These are phyloP conservation scores for Ectropis crepuscularia DNA, from an alignment of 2,888 invertebrate species.

Conservation along the genomic window DNA sequence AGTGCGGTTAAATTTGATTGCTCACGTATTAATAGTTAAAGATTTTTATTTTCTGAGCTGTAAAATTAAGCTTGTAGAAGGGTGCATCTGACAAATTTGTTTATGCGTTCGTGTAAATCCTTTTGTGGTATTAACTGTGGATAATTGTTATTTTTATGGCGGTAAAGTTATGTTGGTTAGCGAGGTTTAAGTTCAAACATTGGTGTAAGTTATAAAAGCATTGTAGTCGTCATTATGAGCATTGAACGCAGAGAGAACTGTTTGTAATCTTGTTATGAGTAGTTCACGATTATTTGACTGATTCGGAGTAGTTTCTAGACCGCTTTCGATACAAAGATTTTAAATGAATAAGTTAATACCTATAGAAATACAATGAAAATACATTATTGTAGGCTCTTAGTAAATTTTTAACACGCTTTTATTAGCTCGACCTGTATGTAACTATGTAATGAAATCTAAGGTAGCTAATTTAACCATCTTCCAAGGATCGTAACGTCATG, in stretches of 20 bases:
- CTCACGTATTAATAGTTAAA: neutral
- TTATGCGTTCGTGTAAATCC: neutral
- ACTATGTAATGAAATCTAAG: too few species aligned
- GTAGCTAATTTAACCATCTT: too few species aligned
- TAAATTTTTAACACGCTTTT: too few species aligned
- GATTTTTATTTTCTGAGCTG: neutral
- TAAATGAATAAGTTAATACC: too few species aligned
- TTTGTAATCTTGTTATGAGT: slow-evolving; percentile 19
- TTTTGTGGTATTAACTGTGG: neutral
- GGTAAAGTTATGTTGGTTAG: slow-evolving; percentile 17
- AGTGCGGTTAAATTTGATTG: slow-evolving; percentile 8
- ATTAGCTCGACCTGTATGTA: too few species aligned
- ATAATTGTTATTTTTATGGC: neutral
- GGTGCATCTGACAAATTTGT: slow-evolving; percentile 6
- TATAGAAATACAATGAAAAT: too few species aligned
- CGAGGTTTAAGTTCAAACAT: slow-evolving; percentile 18
- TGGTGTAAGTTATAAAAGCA: slow-evolving; percentile 23
- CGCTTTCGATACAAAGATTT: too few species aligned
- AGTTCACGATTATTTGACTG: slow-evolving; percentile 23
- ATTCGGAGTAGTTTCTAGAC: slow-evolving; percentile 12
- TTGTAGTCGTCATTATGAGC: slow-evolving; percentile 28
- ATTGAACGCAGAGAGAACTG: slow-evolving; percentile 20
- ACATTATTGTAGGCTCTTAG: too few species aligned
- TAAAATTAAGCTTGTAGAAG: slow-evolving; percentile 15
- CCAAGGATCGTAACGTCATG: too few species aligned